These are phyloP conservation scores for Micoletzkya japonica DNA, from an alignment of 2,888 invertebrate species.

Conservation along the genomic window DNA sequence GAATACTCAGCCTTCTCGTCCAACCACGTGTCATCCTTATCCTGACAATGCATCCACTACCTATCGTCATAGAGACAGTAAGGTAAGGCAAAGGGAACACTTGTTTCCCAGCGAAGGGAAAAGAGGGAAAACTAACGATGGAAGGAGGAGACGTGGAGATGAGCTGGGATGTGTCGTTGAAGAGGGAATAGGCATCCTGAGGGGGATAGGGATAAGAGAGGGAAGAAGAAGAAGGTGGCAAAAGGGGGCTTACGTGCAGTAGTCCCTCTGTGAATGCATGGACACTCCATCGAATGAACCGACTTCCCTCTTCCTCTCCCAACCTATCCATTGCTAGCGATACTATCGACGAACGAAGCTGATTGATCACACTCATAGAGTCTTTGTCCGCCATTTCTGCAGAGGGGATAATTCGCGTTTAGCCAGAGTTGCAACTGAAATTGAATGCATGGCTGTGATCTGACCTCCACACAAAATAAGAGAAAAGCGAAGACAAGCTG, in stretches of 20 bases:
- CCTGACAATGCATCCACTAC: too few relatives aligned
- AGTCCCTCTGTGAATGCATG: conserved; percentile 14
- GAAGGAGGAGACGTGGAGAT: not conserved
- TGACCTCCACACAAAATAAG: not conserved
- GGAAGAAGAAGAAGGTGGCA: not conserved
- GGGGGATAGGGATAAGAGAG: too few relatives aligned
- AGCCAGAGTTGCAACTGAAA: too few relatives aligned
- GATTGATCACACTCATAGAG: not conserved
- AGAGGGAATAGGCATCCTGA: conserved; percentile 11
- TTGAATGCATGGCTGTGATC: not conserved
- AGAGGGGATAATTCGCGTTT: not conserved
- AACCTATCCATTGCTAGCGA: conserved; percentile 1
- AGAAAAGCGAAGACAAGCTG: not conserved
- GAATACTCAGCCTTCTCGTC: too few relatives aligned
- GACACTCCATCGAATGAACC: not conserved
- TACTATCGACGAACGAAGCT: not conserved
- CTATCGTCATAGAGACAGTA: too few relatives aligned
- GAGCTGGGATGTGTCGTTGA: conserved; percentile 12
- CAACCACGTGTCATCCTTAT: too few relatives aligned
- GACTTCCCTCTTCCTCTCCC: not conserved
- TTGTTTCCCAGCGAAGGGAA: too few relatives aligned
- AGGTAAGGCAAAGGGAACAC: too few relatives aligned
- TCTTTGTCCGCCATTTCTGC: conserved; percentile 11
- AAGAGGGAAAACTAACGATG: conserved; percentile 5
- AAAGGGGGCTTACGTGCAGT: not conserved